Evolutionary conservation across 2,113 vertebrate species (phyloP).

Genomic region (Thunnus maccoyii): DNA sequence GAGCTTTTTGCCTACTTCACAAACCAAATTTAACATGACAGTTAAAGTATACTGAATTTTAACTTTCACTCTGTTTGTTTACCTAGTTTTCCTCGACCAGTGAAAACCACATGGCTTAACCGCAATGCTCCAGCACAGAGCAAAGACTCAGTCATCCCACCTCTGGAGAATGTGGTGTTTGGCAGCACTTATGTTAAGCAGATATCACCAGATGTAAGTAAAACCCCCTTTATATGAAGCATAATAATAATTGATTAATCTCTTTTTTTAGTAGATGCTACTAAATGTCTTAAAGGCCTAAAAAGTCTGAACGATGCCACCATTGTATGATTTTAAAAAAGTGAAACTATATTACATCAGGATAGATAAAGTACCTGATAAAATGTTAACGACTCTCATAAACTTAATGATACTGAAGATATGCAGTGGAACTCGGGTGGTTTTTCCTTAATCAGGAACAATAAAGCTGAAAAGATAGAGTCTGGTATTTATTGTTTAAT

Average conservation of each 20-base stretch:
- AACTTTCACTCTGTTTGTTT: constrained; percentile 30
- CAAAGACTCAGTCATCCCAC: constrained; percentile 94
- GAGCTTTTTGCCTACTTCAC: neutral
- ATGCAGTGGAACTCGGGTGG: neutral
- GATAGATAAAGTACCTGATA: constrained; percentile 2
- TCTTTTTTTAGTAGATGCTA: neutral
- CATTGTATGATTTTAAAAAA: neutral
- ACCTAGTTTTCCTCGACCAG: constrained; percentile 92
- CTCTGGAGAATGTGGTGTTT: constrained; percentile 96
- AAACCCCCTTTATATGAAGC: neutral
- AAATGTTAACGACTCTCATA: constrained; percentile 8
- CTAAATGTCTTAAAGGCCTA: neutral
- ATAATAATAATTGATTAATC: neutral
- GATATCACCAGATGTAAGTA: constrained; percentile 95
- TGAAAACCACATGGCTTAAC: constrained; percentile 97
- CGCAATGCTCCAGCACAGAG: constrained; percentile 95
- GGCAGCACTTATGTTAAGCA: constrained; percentile 95
- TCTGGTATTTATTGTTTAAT: neutral
- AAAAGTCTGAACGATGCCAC: neutral
- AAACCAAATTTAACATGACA: neutral
- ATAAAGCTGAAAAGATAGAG: neutral
- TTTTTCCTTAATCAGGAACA: neutral
- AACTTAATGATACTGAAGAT: neutral
- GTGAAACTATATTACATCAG: neutral
- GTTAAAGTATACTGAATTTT: neutral